phyloP scores from a whole-genome alignment of 2,797 vertebrate genomes.

The Sternarchorhynchus goeldii region DNA sequence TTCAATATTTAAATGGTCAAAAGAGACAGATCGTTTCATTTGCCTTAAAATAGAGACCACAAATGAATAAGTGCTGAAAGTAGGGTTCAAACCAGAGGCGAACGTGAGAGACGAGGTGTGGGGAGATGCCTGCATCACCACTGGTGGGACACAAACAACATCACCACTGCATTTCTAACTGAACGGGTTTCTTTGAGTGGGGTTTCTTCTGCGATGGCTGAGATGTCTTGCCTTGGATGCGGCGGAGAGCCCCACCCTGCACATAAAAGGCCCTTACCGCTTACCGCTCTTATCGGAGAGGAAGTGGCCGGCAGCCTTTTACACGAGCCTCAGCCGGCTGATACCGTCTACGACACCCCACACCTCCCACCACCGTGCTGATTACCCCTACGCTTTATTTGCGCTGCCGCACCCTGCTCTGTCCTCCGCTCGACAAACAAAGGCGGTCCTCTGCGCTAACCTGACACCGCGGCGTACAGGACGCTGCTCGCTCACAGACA shows the following conservation, averaged over 20 bases:
- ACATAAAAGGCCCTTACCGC: slow-evolving; percentile 38
- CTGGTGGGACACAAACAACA: background rate
- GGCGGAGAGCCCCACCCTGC: slow-evolving; percentile 33
- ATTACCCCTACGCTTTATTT: slow-evolving; percentile 36
- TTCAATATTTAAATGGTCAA: slow-evolving; percentile 28
- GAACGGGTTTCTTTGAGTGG: no score
- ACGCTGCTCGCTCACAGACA: slow-evolving; percentile 42
- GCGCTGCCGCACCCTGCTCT: slow-evolving; percentile 21
- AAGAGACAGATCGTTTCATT: slow-evolving; percentile 41
- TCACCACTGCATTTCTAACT: background rate
- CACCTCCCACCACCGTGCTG: background rate
- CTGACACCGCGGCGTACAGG: slow-evolving; percentile 30
- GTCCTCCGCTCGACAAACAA: slow-evolving; percentile 45
- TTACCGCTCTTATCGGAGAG: slow-evolving; percentile 36
- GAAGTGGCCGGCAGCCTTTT: slow-evolving; percentile 42
- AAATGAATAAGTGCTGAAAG: slow-evolving; percentile 40
- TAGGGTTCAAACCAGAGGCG: background rate
- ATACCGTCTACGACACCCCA: slow-evolving; percentile 31
- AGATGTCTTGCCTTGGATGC: slow-evolving; percentile 35
- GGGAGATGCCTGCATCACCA: slow-evolving; percentile 34
- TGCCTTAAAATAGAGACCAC: slow-evolving; percentile 38
- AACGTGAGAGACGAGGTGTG: slow-evolving; percentile 11
- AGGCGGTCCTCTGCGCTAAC: slow-evolving; percentile 53
- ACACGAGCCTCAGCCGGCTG: slow-evolving; percentile 39
- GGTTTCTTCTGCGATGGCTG: slow-evolving; percentile 11